Base-by-base conservation (phyloP, 2,888 invertebrate genomes). In the Melipona beecheii region DNA sequence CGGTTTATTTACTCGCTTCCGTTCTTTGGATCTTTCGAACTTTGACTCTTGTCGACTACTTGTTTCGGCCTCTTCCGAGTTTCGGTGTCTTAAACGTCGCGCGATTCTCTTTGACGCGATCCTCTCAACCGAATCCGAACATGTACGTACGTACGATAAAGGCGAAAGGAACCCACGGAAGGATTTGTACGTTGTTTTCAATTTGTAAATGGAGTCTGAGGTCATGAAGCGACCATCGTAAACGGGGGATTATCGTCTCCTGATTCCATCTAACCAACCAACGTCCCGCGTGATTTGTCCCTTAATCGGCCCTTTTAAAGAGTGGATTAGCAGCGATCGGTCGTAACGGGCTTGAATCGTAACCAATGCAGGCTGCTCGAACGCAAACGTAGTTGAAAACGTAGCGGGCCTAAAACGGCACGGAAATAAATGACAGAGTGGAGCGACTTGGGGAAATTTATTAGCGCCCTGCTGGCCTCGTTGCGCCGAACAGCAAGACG, bases 381-480 rank as follows among this genome's bases (percentile, higher is more conserved):
- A n/a, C 56, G 24, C 24, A 27, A 27, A 62, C 24, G 21, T n/a
- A n/a, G n/a, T 17, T 49, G 17, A 6, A 52, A 79, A 66, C 80
- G 73, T 58, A 75, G 78, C 78, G 79, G 81, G 69, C 80, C 84
- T 86, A 86, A 87, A 82, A 90, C 85, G 83, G 69, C 85, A 31
- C 65, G 74, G 78, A 72, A 1, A 52, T 81, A 83, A 82, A 87
- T 75, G 72, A 83, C 78, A 73, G 56, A 66, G 82, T 80, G 81
- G 43, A 43, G 82, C 74, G 87, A 85, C 81, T 77, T 75, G n/a
- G 76, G 87, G 62, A 89, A 89, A 89, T 89, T 89, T 89, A 89
- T 89, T 81, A 89, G 89, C 78, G 74, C 82, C 86, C 83, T 70
- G 71, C 78, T 60, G 76, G 80, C 62, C 60, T 80, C 74, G 79